Evolutionary conservation across 1,140 invertebrate genomes (phyloP).

Genomic region (Hyles euphorbiae): DNA sequence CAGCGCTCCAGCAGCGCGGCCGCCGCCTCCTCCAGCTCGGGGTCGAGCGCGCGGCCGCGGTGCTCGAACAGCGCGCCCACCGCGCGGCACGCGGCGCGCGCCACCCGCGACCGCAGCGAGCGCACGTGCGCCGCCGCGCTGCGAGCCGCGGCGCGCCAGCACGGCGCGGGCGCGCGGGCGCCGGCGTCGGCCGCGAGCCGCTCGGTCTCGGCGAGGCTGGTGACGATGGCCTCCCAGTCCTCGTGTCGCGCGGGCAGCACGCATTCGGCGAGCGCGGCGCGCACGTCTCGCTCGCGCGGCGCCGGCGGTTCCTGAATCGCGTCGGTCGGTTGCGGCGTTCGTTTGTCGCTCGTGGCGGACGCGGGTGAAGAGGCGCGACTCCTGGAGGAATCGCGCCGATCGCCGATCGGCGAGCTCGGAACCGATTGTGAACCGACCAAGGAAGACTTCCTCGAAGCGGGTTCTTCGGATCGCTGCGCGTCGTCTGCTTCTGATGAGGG

Average conservation of each 20-base stretch:
- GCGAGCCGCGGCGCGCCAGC: constrained; percentile 79
- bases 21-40: constrained; percentile 92
- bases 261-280: constrained; percentile 55
- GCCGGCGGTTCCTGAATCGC: constrained; percentile 18
- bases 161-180: constrained; percentile 79
- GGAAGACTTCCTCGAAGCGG: too few relatives aligned
- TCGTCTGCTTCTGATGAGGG: background rate
- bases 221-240: constrained; percentile 91
- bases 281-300: constrained; percentile 47
- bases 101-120: constrained; percentile 93
- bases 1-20: constrained; percentile 88
- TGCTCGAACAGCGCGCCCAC: constrained; percentile 85
- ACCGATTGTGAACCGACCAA: constrained; percentile 8
- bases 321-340: constrained; percentile 30
- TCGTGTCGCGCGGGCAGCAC: constrained; percentile 62
- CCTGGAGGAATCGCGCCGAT: background rate
- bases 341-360: constrained; percentile 28
- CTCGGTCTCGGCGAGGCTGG: constrained; percentile 84
- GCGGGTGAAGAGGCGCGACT: background rate
- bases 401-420: background rate
- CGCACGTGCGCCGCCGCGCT: constrained; percentile 85
- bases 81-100: constrained; percentile 87
- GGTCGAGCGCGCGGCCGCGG: constrained; percentile 83
- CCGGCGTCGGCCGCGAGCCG: constrained; percentile 84
- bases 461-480: constrained; percentile 4